Base-by-base conservation (phyloP, 1,140 invertebrate genomes). In the Drosophila dunni region DNA sequence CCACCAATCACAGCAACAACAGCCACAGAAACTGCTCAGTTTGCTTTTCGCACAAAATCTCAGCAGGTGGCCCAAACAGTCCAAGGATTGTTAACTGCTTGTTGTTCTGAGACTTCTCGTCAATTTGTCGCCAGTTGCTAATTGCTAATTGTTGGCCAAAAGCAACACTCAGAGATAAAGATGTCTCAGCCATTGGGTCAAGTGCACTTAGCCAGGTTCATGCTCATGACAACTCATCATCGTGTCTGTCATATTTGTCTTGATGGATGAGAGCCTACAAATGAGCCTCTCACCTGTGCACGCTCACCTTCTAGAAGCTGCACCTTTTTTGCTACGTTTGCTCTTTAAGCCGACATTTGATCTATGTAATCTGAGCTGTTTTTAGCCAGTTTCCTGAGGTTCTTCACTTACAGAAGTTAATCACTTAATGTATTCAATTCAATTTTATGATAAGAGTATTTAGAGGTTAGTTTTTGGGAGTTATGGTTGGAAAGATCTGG, bases 121-220 rank as follows among this genome's bases (percentile, higher is more conserved):
- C 83, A 89, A 88, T 88, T 88, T 88, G 83, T 88, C 83, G 83
- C 83, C 83, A 80, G 79, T 89, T 80, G 83, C 83, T 88, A 88
- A 88, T 88, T 88, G 84, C 61, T 44, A 88, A 88, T 88, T 88
- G 84, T 57, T 44, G 20, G 10, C 53, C 15, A 69, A 29, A 29
- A 29, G 36, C 33, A 48, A 15, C 33, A 53, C 38, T 5, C 17
- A 40, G 1, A 67, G 53, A 57, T 58, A 58, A 46, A 63, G 42
- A 9, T 48, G 54, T 34, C 24, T 29, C 45, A 68, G 65, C 45
- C 34, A 44, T 53, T 13, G 34, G 64, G 44, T 6, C 24, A 29
- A 29, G 24, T 29, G 24, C 44, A 38, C 36, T 64, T 51, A 64
- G 36, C 50, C 36, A 51, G 29, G 15, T 48, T 45, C 9, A 61